Evolutionary conservation across 2,113 vertebrate species (phyloP).

Genomic region (Pollachius pollachius): DNA sequence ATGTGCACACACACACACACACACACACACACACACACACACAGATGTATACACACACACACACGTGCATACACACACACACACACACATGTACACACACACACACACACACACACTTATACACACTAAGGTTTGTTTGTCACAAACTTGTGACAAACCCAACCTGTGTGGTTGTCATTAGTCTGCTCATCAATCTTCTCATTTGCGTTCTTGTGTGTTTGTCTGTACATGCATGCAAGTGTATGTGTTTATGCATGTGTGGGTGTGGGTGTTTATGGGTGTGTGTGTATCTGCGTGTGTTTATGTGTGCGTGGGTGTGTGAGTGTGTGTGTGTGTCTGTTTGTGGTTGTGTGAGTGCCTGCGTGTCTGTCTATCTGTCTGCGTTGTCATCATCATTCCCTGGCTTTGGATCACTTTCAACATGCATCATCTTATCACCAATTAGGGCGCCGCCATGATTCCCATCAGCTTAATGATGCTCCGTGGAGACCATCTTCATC

Average conservation of each 20-base stretch:
- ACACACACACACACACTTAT: too few species aligned
- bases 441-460: slow-evolving; percentile 69
- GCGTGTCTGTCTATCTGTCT: slow-evolving; percentile 12
- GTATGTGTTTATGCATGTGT: slow-evolving; percentile 17
- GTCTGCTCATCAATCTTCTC: too few species aligned
- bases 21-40: too few species aligned
- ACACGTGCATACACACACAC: slow-evolving; percentile 23
- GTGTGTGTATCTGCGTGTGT: neutral
- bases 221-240: too few species aligned
- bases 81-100: too few species aligned
- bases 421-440: slow-evolving; percentile 69
- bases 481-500: slow-evolving; percentile 55
- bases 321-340: neutral
- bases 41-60: slow-evolving; percentile 27
- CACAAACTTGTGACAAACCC: too few species aligned
- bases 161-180: too few species aligned
- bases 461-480: slow-evolving; percentile 68
- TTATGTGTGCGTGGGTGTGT: slow-evolving; percentile 20
- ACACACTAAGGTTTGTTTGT: too few species aligned
- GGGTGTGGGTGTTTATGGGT: slow-evolving; percentile 15
- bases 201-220: too few species aligned
- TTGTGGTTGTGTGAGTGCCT: neutral
- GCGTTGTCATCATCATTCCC: slow-evolving; percentile 57
- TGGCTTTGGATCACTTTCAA: slow-evolving; percentile 67
- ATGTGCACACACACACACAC: too few species aligned